Conservation (phyloP, 2,797 vertebrate genomes). For the Tachyglossus aculeatus region DNA sequence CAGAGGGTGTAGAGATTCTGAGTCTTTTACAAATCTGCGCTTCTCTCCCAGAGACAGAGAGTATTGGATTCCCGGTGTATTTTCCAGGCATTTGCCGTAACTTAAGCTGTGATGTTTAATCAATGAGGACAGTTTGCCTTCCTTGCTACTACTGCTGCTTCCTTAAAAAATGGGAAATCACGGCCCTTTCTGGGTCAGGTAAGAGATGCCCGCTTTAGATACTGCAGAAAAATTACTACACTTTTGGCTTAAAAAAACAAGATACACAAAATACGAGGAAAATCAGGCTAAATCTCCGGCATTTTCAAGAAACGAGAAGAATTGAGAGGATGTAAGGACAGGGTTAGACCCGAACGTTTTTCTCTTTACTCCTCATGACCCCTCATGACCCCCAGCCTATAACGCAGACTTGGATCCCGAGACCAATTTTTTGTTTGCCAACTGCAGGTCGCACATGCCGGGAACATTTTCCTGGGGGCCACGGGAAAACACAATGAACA, state of each 20-base stretch:
- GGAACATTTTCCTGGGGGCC: background rate
- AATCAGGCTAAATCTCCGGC: background rate
- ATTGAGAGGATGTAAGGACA: background rate
- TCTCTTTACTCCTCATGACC: background rate
- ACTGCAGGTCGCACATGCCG: background rate
- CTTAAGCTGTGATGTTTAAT: background rate
- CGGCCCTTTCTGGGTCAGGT: background rate
- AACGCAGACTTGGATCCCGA: no score
- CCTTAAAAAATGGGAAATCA: background rate
- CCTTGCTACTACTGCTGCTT: background rate
- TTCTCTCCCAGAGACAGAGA: background rate
- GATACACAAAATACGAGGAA: background rate
- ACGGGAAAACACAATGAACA: background rate
- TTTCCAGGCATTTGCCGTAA: background rate
- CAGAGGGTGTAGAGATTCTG: background rate
- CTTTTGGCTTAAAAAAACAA: slow-evolving; percentile 7
- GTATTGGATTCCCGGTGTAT: background rate
- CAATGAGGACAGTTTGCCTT: background rate
- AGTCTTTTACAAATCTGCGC: background rate
- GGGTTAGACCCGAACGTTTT: background rate
- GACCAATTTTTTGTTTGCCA: background rate
- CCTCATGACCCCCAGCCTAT: background rate
- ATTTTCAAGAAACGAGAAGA: background rate
- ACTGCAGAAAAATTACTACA: background rate
- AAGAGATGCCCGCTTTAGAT: background rate